Evolutionary conservation across 2,113 vertebrate species (phyloP), one percentile per base, ranked within the genome.

Genomic region (Corythornis cristatus): DNA sequence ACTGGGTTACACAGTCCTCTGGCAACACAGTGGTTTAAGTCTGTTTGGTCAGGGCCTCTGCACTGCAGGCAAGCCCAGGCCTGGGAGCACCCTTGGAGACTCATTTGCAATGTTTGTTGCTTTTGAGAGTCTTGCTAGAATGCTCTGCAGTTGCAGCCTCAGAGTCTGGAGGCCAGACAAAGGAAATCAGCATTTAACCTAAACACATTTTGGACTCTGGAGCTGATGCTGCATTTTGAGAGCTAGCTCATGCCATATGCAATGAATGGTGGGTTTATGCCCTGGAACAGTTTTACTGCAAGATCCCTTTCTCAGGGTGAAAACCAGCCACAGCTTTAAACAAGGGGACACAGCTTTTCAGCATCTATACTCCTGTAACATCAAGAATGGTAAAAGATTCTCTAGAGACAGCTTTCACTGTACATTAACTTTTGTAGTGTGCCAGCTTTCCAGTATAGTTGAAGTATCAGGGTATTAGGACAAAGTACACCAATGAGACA

Each of bases 91-190:
- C 23, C 43, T 74, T 31, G 40, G 65, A 60, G 17, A 10, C 51
- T 71, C 0, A 0, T 5, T 35, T 68, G 48, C 7, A 7, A 50
- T 19, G 0, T 53, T 68, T 25, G 2, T 33, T 26, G 19, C 15
- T 74, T 87, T 45, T 6, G 11, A 35, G 21, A 37, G 22, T 78
- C 73, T 75, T 0, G 0, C 61, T 67, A 58, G 82, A 89, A 91
- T 17, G 21, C 25, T 95, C 75, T 85, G 46, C 50, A 53, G 23
- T 76, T 68, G 25, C 40, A 89, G 22, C 48, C 46, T 93, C 58
- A 33, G 50, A 50, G 13, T 58, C 75, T 73, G 81, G 66, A 95
- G 58, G 28, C 81, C 20, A 72, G 73, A n/a, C 86, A 90, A 86
- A 75, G 40, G 40, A 61, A 94, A 88, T 5, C 22, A 58, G 5